phyloP scores from a whole-genome alignment of 2,113 vertebrate species.

The Menidia beryllina region DNA sequence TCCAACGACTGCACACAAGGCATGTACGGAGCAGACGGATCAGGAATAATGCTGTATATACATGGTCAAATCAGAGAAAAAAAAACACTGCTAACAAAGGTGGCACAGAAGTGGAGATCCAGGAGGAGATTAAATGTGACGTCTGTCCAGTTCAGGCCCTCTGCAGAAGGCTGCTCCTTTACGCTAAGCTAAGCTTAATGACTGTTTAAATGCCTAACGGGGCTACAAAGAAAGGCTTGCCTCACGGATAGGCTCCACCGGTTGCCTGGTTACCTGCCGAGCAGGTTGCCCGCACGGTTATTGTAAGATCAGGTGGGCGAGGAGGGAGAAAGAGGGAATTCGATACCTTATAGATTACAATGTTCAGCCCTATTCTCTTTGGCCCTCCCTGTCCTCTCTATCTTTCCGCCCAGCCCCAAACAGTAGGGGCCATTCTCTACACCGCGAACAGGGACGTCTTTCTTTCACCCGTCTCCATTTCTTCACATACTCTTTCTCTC shows the following conservation, averaged over 20 bases:
- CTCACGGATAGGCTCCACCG: conserved; percentile 61
- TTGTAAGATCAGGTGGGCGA: conserved; percentile 60
- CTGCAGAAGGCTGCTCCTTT: conserved; percentile 56
- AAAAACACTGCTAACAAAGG: conserved; percentile 8
- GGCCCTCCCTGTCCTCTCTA: conserved; percentile 9
- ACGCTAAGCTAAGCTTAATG: conserved; percentile 67
- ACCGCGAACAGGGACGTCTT: conserved; percentile 78
- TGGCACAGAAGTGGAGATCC: conserved; percentile 14
- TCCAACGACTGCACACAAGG: conserved; percentile 12
- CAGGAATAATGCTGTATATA: not conserved
- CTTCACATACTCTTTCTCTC: conserved; percentile 48
- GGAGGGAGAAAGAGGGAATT: conserved; percentile 59
- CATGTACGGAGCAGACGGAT: conserved; percentile 11
- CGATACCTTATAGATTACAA: conserved; percentile 70
- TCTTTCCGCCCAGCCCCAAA: conserved; percentile 55
- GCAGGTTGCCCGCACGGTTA: conserved; percentile 44
- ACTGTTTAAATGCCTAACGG: conserved; percentile 74
- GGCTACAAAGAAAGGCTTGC: conserved; percentile 53
- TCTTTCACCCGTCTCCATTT: conserved; percentile 73
- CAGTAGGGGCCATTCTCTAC: conserved; percentile 78
- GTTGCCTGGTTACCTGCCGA: conserved; percentile 81
- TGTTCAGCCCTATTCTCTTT: conserved; percentile 54
- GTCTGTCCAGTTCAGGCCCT: conserved; percentile 38
- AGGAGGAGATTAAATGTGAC: conserved; percentile 52
- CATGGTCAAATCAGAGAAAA: not conserved